phyloP scores from a whole-genome alignment of 2,888 invertebrate species.

The Pteria penguin region DNA sequence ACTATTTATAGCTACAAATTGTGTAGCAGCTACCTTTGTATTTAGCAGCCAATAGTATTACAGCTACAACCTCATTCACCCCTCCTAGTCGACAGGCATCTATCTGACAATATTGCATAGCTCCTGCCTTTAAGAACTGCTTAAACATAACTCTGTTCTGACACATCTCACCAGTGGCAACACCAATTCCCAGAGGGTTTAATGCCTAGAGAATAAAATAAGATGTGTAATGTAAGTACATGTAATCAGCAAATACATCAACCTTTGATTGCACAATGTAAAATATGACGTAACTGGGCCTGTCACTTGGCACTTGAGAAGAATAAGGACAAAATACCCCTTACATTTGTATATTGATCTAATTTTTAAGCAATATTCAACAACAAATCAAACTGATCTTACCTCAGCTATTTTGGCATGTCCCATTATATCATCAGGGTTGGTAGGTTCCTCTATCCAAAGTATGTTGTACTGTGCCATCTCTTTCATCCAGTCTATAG shows the following conservation, averaged over 20 bases:
- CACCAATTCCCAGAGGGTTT: slow-evolving; percentile 88
- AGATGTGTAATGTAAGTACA: background rate
- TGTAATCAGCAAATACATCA: background rate
- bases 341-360: no score
- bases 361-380: no score
- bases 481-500: slow-evolving; percentile 91
- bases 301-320: background rate
- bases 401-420: slow-evolving; percentile 90
- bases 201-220: slow-evolving; percentile 80
- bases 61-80: slow-evolving; percentile 91
- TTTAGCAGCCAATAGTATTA: slow-evolving; percentile 94
- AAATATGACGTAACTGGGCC: background rate
- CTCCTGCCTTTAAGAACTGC: slow-evolving; percentile 89
- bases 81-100: slow-evolving; percentile 92
- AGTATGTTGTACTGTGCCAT: slow-evolving; percentile 87
- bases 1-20: no score
- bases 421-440: slow-evolving; percentile 93
- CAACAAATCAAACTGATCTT: no score
- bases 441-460: slow-evolving; percentile 97
- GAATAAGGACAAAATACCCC: no score
- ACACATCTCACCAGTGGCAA: slow-evolving; percentile 96
- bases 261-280: background rate
- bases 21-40: slow-evolving; percentile 86
- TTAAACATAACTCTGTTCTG: slow-evolving; percentile 95
- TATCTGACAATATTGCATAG: slow-evolving; percentile 93